Percentiles rank a stretch among this genome's conserved stretches.
Conservation (phyloP, 2,113 vertebrate species). For the Caloenas nicobarica region DNA sequence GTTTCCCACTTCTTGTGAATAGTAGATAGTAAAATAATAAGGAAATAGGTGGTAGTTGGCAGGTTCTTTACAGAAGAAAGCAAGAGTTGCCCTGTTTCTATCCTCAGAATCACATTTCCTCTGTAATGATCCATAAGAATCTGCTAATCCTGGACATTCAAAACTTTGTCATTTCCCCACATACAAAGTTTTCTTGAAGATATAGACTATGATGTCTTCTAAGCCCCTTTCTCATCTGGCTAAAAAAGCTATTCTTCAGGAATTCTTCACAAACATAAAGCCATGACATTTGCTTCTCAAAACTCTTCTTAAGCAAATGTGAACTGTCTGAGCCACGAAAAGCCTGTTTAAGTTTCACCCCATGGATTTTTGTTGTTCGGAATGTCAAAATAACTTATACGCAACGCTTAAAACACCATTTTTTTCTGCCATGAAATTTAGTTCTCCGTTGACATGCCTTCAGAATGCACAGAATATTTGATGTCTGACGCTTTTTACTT, state of each 20-base stretch:
- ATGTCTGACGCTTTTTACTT: conserved; percentile 18
- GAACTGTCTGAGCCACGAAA: background rate
- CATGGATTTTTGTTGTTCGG: background rate
- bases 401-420: background rate
- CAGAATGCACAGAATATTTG: conserved; percentile 23
- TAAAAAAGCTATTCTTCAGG: background rate
- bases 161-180: background rate
- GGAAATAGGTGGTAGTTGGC: background rate
- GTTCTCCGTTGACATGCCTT: conserved; percentile 23
- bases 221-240: background rate
- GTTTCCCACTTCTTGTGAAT: background rate
- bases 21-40: background rate
- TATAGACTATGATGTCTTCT: background rate
- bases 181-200: background rate
- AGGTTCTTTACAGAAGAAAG: background rate
- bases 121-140: background rate
- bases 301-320: background rate
- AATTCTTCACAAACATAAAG: background rate
- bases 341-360: background rate
- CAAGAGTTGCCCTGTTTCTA: background rate
- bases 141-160: background rate
- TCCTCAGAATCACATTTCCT: background rate
- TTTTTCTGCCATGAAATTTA: conserved; percentile 30
- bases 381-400: conserved; percentile 49
- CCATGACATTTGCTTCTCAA: background rate